phyloP scores from a whole-genome alignment of 2,113 vertebrate genomes.

The Otis tarda region DNA sequence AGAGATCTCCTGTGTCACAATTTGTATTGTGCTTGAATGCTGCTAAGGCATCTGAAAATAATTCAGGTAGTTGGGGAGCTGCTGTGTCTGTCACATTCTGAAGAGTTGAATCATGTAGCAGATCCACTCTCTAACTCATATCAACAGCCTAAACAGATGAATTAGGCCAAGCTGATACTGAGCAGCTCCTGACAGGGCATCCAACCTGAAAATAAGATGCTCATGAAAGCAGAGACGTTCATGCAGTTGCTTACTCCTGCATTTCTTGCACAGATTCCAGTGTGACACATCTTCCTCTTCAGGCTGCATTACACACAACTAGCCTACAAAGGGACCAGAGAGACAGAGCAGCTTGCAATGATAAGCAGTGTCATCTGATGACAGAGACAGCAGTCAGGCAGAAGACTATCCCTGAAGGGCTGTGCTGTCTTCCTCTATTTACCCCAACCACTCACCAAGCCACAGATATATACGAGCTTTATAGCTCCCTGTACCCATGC shows the following conservation, averaged over 20 bases:
- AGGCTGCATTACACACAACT: neutral
- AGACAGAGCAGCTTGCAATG: neutral
- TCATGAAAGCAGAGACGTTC: neutral
- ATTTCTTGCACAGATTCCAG: neutral
- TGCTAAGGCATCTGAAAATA: neutral
- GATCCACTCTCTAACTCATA: neutral
- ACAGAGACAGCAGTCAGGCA: neutral
- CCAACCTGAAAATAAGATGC: neutral
- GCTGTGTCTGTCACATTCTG: slow-evolving; percentile 23
- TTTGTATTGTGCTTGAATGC: neutral
- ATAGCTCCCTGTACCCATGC: neutral
- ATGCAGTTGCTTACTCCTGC: neutral
- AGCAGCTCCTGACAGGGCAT: neutral
- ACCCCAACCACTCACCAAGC: neutral
- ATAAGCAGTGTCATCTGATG: neutral
- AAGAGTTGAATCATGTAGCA: neutral
- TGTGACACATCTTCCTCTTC: neutral
- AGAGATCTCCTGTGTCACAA: neutral
- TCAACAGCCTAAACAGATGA: neutral
- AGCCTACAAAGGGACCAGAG: neutral
- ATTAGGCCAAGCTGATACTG: neutral
- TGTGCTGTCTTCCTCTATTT: neutral
- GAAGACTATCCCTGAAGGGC: neutral
- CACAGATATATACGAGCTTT: neutral
- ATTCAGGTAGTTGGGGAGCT: neutral